Percentiles rank a stretch among this genome's conserved stretches.
Conservation (phyloP, 1,140 invertebrate species). For the Cyphomyrmex costatus region DNA sequence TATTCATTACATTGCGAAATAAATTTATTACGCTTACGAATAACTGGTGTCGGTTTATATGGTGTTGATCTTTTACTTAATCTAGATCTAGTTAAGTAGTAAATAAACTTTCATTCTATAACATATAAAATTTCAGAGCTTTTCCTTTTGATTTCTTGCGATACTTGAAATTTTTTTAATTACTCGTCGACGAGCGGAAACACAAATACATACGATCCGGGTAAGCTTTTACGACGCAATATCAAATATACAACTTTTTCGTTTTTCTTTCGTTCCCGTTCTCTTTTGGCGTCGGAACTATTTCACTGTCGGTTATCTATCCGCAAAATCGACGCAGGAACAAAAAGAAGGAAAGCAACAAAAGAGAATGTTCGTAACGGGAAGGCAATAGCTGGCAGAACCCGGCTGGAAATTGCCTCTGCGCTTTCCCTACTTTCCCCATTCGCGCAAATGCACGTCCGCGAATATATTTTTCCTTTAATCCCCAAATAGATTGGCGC, state of each 20-base stretch:
- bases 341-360: neutral
- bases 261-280: neutral
- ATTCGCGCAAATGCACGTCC: neutral
- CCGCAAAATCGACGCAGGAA: constrained; percentile 29
- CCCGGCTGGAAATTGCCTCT: constrained; percentile 36
- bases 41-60: too few species aligned
- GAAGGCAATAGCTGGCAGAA: constrained; percentile 45
- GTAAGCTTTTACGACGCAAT: neutral
- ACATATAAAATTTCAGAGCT: neutral
- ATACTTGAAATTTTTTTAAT: neutral
- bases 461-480: constrained; percentile 56
- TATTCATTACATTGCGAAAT: too few species aligned
- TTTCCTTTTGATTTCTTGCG: neutral
- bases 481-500: neutral
- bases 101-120: too few species aligned
- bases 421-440: constrained; percentile 37
- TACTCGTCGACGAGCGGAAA: constrained; percentile 1
- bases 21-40: too few species aligned
- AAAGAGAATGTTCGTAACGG: constrained; percentile 23
- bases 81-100: too few species aligned
- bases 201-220: neutral
- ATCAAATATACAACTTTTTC: neutral
- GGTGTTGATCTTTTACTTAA: too few species aligned
- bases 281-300: constrained; percentile 22
- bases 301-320: constrained; percentile 42